These are phyloP conservation scores for Manis crassicaudata DNA, from an alignment of 2,797 vertebrate species.

Conservation along the genomic window DNA sequence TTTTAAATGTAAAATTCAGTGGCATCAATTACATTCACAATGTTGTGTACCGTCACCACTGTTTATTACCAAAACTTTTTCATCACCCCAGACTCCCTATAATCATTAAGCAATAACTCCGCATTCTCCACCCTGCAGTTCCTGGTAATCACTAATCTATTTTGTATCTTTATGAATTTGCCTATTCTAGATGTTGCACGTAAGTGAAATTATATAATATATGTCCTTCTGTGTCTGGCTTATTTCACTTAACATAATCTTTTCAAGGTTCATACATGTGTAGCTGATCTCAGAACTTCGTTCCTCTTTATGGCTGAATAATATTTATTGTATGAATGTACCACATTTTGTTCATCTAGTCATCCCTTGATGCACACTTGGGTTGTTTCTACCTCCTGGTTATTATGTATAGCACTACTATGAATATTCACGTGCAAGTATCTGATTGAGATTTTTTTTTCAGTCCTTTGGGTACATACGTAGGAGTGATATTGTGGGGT, in stretches of 20 bases:
- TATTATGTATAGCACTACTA: neutral
- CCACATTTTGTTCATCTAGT: slow-evolving; percentile 12
- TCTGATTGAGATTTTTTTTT: slow-evolving; percentile 54
- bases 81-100: neutral
- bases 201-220: slow-evolving; percentile 32
- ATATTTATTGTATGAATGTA: neutral
- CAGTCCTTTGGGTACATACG: neutral
- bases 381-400: neutral
- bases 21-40: slow-evolving; percentile 43
- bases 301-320: slow-evolving; percentile 18
- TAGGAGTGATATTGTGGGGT: slow-evolving; percentile 26
- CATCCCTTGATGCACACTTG: neutral
- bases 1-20: neutral
- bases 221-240: slow-evolving; percentile 19
- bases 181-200: neutral
- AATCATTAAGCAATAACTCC: too few species aligned
- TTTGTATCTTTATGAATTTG: slow-evolving; percentile 47
- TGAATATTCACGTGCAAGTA: neutral
- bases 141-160: neutral
- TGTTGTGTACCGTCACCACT: slow-evolving; percentile 3
- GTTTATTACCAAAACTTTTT: slow-evolving; percentile 6
- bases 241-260: slow-evolving; percentile 42
- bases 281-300: neutral
- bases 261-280: slow-evolving; percentile 9
- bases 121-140: neutral